Base-by-base conservation (phyloP, 2,113 vertebrate species). In the Probosciger aterrimus region DNA sequence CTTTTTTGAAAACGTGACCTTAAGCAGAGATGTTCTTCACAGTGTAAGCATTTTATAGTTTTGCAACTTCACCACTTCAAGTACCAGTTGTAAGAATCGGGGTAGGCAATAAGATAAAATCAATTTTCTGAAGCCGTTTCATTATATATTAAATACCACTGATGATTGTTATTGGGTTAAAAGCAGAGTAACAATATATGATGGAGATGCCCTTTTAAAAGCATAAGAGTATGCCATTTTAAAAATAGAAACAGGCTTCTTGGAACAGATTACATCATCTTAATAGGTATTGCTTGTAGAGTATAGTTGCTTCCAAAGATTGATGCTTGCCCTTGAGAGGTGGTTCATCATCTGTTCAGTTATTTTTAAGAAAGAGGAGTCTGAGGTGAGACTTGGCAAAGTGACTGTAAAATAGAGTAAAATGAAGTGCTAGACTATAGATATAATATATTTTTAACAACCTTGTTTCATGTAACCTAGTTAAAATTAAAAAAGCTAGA, bases 181-280 rank as follows among this genome's bases (percentile, higher is more conserved):
- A 96, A 97, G 96, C 89, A 89, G 63, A 90, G 77, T 94, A 97
- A 85, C 83, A 88, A 28, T 12, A 10, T 92, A 82, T 96, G 90
- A 96, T 97, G 88, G 93, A 96, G 93, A 94, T 97, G 93, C 50
- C 91, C 93, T 97, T 96, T 95, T 96, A 96, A 96, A 97, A 97
- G 82, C 84, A 88, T 90, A 74, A 95, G 88, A 95, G 78, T 83
- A 76, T 93, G 62, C 82, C 60, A 77, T 90, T 95, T 95, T 98
- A 97, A 98, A 98, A 98, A 97, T 96, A 98, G 97, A 96, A 98
- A 75, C 83, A 86, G 93, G 95, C 94, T 97, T 96, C 96, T 97
- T 96, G 90, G 92, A 97, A 96, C 82, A 87, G 97, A 98, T 98
- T 95, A 98, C 97, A 76, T 98, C 97, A 98, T 97, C 94, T 75